A percentile compares a stretch with the other conserved stretches of the same genome.
These are phyloP conservation scores for Diarsia dahlii DNA, from an alignment of 2,888 invertebrate genomes.

Conservation along the genomic window DNA sequence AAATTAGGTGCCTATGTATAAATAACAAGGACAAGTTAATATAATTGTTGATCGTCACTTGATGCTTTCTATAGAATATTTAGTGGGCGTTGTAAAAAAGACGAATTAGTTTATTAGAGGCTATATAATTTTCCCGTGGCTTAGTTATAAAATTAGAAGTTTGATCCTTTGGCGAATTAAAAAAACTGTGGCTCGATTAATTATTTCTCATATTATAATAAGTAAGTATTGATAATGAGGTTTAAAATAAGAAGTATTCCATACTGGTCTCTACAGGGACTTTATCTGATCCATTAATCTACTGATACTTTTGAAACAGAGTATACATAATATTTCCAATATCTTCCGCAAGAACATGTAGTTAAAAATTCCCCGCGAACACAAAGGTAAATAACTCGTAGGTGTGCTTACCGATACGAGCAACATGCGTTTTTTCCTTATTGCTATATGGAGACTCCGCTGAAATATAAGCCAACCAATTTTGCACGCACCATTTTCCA, in stretches of 20 bases:
- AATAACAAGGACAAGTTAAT: too few relatives aligned
- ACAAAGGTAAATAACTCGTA: conserved; percentile 48
- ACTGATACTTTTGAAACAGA: neutral
- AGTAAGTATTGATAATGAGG: neutral
- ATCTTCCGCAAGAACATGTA: neutral
- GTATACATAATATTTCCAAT: neutral
- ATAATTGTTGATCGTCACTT: too few relatives aligned
- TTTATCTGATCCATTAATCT: neutral
- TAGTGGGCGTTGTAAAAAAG: too few relatives aligned
- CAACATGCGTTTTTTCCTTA: conserved; percentile 49
- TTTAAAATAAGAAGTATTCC: neutral
- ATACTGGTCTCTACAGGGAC: neutral
- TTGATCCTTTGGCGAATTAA: too few relatives aligned
- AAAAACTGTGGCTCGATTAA: too few relatives aligned
- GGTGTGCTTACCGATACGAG: conserved; percentile 43
- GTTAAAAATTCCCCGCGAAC: conserved; percentile 5
- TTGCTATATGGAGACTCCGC: conserved; percentile 39
- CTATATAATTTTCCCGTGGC: too few relatives aligned
- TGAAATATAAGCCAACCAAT: conserved; percentile 47
- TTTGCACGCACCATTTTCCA: conserved; percentile 45
- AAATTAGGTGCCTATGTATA: too few relatives aligned
- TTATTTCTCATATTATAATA: too few relatives aligned
- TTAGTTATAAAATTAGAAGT: too few relatives aligned
- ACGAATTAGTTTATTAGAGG: too few relatives aligned
- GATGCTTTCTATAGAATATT: too few relatives aligned